Base-by-base conservation (phyloP, 2,797 vertebrate species). In the Gouania willdenowi region DNA sequence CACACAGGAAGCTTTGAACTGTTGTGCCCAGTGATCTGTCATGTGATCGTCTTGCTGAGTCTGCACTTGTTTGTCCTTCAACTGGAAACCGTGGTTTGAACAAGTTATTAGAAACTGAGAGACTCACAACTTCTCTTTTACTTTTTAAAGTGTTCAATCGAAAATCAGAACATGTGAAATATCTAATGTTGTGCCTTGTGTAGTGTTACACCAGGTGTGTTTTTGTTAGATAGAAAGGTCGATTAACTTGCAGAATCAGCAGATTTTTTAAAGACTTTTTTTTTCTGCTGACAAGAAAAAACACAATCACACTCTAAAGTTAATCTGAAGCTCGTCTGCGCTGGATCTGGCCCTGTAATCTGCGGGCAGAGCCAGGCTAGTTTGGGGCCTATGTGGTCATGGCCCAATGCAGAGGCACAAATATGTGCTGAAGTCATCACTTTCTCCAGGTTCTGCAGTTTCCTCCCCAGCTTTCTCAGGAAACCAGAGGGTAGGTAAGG, bases 401-500 rank as follows among this genome's bases (percentile, higher is more conserved):
- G 66, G 69, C 60, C 61, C 50, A 24, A 52, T 71, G 62, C 70
- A 63, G 59, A 66, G 58, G 66, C 51, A 54, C 50, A 81, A 81
- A 58, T 79, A 86, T 86, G 70, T 86, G 88, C 88, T 86, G 82
- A 87, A 64, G 67, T 82, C 81, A 79, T 53, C 59, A 63, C 41
- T 86, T 89, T 85, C 74, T 59, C 12, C 28, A 60, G 42, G 42
- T 71, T 60, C 26, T 45, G 50, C 75, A 67, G 76, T 86, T 93
- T 94, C 93, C 92, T 88, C n/a, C 75, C 69, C 68, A 48, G 64
- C 59, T 75, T 71, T 82, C 82, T 90, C 93, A 93, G 94, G 93
- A 95, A 95, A 88, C 73, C 48, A 8, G 65, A 61, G 79, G 89
- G 89, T 89, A 92, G 91, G 77, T 74, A 66, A 84, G 87, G 83